Percentiles rank a stretch among this genome's conserved stretches.
These are phyloP conservation scores for Hypercompe scribonia DNA, from an alignment of 2,888 invertebrate species.

Conservation along the genomic window DNA sequence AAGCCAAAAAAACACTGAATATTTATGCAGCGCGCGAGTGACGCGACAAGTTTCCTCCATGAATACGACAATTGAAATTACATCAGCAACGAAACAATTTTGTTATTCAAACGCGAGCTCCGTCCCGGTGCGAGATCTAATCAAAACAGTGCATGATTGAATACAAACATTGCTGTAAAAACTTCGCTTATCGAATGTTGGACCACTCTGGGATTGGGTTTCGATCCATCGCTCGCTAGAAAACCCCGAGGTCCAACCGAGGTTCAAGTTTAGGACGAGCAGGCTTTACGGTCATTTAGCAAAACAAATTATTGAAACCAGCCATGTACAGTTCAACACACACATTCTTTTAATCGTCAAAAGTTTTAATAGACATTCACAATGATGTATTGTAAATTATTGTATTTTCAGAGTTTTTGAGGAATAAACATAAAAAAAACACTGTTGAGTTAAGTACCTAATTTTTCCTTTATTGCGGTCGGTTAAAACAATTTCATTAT, in stretches of 20 bases:
- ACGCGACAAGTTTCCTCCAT: constrained; percentile 57
- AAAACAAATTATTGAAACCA: not conserved
- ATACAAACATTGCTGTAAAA: constrained; percentile 47
- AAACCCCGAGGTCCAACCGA: not conserved
- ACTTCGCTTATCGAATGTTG: constrained; percentile 17
- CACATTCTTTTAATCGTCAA: not conserved
- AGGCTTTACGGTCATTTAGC: not conserved
- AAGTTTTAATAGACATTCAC: not conserved
- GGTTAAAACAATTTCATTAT: not conserved
- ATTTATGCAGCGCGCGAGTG: constrained; percentile 55
- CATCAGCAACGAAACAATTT: constrained; percentile 52
- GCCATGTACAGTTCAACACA: not conserved
- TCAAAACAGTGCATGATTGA: constrained; percentile 54
- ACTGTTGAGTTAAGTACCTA: no score
- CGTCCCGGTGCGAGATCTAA: constrained; percentile 20
- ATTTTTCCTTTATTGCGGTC: not conserved
- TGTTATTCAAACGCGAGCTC: constrained; percentile 48
- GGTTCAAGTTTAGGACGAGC: no score
- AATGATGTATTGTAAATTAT: not conserved
- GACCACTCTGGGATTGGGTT: not conserved
- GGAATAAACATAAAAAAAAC: no score
- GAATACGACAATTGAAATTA: constrained; percentile 67
- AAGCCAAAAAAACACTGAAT: constrained; percentile 46
- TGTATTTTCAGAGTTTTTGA: not conserved
- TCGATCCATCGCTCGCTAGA: not conserved